These are phyloP conservation scores for Sebastes diploproa DNA, from an alignment of 2,797 vertebrate species.

Conservation along the genomic window DNA sequence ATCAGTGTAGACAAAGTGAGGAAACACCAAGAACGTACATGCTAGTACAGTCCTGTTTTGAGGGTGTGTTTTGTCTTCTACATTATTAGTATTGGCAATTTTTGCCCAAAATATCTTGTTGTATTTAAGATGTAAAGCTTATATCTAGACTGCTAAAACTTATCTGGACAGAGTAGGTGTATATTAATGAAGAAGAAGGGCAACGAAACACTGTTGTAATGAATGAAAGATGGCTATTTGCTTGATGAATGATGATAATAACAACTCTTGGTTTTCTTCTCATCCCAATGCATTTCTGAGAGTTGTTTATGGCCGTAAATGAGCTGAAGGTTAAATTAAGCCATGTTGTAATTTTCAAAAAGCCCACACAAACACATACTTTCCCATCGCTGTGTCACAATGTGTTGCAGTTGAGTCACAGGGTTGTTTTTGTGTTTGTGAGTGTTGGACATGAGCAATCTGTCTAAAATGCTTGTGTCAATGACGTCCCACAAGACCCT, in stretches of 20 bases:
- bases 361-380: constrained; percentile 19
- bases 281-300: not conserved
- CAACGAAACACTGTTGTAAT: not conserved
- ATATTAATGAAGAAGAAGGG: not conserved
- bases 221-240: not conserved
- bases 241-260: not conserved
- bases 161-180: not conserved
- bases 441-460: constrained; percentile 17
- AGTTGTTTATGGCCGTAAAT: not conserved
- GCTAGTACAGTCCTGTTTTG: not conserved
- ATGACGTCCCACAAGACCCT: not conserved
- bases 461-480: constrained; percentile 30
- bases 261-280: not conserved
- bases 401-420: constrained; percentile 47
- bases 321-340: constrained; percentile 5
- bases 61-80: not conserved
- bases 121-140: not conserved
- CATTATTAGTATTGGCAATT: not conserved
- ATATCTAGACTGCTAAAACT: not conserved
- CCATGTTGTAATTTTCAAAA: constrained; percentile 26
- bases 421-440: constrained; percentile 35
- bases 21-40: not conserved
- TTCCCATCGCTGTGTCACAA: constrained; percentile 35
- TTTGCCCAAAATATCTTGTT: not conserved
- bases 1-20: not conserved